Evolutionary conservation across 2,113 vertebrate species (phyloP).

Genomic region (Actinemys pallida): DNA sequence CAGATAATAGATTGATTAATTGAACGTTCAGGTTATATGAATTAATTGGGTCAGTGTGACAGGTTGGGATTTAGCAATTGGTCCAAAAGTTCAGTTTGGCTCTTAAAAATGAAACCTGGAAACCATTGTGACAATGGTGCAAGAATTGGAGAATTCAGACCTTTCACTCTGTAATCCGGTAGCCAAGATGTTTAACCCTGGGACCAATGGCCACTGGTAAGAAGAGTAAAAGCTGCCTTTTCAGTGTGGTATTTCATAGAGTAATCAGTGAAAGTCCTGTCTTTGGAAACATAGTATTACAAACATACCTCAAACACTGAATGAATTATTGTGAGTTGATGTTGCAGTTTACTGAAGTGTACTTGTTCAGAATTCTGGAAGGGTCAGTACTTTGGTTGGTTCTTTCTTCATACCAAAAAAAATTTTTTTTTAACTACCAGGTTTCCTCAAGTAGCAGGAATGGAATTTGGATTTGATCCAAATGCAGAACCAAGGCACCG

Average conservation of each 20-base stretch:
- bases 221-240: neutral
- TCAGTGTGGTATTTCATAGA: neutral
- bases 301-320: neutral
- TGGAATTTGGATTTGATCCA: conserved; percentile 71
- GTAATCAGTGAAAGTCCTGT: neutral
- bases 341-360: neutral
- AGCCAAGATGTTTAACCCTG: neutral
- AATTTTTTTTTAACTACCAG: conserved; percentile 49
- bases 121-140: neutral
- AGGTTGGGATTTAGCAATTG: neutral
- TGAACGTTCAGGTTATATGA: neutral
- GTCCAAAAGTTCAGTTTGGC: neutral
- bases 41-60: neutral
- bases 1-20: neutral
- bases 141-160: neutral
- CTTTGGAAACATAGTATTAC: neutral
- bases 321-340: neutral
- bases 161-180: neutral
- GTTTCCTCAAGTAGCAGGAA: conserved; percentile 70
- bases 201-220: neutral
- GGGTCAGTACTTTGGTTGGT: conserved; percentile 24
- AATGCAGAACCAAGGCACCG: conserved; percentile 38
- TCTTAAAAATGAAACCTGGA: neutral
- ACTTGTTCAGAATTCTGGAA: neutral
- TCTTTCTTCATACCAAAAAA: neutral